Conservation (phyloP, 2,113 vertebrate species). For the Kryptolebias marmoratus region DNA sequence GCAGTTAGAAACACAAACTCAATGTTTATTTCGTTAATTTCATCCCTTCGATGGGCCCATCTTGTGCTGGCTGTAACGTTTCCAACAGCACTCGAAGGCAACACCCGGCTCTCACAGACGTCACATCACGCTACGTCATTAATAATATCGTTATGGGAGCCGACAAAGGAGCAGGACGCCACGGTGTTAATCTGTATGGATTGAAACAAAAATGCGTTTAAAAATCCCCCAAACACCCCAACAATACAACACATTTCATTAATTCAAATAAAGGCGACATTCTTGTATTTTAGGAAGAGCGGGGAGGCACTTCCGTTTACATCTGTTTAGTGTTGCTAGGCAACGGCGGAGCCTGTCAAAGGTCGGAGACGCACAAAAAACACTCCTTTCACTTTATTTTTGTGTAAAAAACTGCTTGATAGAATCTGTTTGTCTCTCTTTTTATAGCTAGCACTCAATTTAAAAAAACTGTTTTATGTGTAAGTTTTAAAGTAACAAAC, state of each 20-base stretch:
- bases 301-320: conserved; percentile 6
- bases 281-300: neutral
- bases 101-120: conserved; percentile 21
- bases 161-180: conserved; percentile 59
- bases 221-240: neutral
- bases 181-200: conserved; percentile 34
- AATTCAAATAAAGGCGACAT: neutral
- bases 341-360: conserved; percentile 59
- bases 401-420: too few species aligned
- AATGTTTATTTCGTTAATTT: neutral
- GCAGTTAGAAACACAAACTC: too few species aligned
- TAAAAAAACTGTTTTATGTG: too few species aligned
- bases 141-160: conserved; percentile 51
- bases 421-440: too few species aligned
- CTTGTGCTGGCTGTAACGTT: neutral
- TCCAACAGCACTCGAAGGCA: conserved; percentile 46
- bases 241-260: neutral
- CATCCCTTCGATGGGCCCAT: neutral
- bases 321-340: conserved; percentile 66
- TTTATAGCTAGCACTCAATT: too few species aligned
- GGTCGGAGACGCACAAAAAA: conserved; percentile 16
- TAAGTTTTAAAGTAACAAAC: neutral
- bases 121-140: conserved; percentile 61
- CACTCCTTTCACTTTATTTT: too few species aligned
- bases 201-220: conserved; percentile 22